These are phyloP conservation scores for Acrocera orbiculus DNA, from an alignment of 2,888 invertebrate genomes.

Conservation along the genomic window DNA sequence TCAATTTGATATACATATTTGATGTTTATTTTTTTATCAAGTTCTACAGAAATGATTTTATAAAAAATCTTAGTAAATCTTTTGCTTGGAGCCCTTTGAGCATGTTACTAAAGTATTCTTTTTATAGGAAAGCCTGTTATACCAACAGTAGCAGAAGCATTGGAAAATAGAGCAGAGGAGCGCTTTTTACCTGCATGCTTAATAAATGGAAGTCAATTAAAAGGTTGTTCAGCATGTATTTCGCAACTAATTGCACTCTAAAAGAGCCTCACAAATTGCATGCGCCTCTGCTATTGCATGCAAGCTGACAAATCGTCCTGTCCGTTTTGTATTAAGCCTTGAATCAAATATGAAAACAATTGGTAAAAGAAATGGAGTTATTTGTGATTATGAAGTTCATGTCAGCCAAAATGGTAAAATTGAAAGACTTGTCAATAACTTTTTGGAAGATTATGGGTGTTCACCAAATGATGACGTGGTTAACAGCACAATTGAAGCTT, in stretches of 20 bases:
- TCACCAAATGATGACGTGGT: slow-evolving; percentile 36
- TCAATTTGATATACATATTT: too few relatives aligned
- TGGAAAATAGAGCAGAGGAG: slow-evolving; percentile 19
- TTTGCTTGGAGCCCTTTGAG: too few relatives aligned
- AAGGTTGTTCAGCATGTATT: too few relatives aligned
- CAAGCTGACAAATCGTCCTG: slow-evolving; percentile 38
- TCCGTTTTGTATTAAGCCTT: slow-evolving; percentile 50
- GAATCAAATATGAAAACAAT: slow-evolving; percentile 51
- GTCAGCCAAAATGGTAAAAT: slow-evolving; percentile 46
- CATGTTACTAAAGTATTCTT: too few relatives aligned
- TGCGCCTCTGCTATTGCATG: slow-evolving; percentile 55
- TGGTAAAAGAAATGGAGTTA: slow-evolving; percentile 47
- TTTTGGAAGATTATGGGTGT: slow-evolving; percentile 39
- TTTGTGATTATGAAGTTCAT: slow-evolving; percentile 46
- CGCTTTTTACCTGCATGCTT: slow-evolving; percentile 5
- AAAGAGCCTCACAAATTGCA: slow-evolving; percentile 36
- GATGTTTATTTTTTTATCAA: too few relatives aligned
- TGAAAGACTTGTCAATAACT: slow-evolving; percentile 39
- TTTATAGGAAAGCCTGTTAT: slow-evolving; percentile 15
- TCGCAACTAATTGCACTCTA: too few relatives aligned
- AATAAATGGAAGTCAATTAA: too few relatives aligned
- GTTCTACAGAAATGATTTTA: too few relatives aligned
- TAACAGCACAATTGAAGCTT: slow-evolving; percentile 21
- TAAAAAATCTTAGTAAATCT: too few relatives aligned
- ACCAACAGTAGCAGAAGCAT: slow-evolving; percentile 29